A percentile compares a stretch with the other conserved stretches of the same genome.
phyloP scores from a whole-genome alignment of 2,797 vertebrate genomes.

The Sylvia borin region DNA sequence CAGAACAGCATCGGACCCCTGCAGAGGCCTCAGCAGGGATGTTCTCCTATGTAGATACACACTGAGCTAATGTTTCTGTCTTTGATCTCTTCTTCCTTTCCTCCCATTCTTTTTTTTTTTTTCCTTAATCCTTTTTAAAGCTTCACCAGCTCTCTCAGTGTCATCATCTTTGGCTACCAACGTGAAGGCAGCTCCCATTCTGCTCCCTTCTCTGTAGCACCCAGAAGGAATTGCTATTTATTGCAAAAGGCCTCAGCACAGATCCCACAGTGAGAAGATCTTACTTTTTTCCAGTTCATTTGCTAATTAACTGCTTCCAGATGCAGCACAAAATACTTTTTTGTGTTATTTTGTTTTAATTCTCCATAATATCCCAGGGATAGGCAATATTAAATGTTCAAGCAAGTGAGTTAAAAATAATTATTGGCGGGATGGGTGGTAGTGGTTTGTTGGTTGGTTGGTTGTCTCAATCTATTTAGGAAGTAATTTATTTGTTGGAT shows the following conservation, averaged over 20 bases:
- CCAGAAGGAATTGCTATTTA: not conserved
- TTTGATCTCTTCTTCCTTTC: constrained; percentile 11
- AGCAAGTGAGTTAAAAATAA: not conserved
- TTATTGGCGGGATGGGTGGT: not conserved
- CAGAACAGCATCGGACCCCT: not conserved
- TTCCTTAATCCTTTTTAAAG: not conserved
- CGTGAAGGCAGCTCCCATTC: not conserved
- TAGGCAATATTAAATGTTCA: constrained; percentile 1
- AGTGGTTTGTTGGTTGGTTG: not conserved
- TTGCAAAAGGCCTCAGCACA: not conserved
- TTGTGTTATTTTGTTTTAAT: not conserved
- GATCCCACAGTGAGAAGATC: constrained; percentile 10
- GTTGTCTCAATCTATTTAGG: constrained; percentile 14
- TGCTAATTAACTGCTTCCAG: constrained; percentile 62
- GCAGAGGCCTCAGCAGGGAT: not conserved
- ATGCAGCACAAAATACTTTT: constrained; percentile 34
- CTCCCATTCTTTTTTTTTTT: not conserved
- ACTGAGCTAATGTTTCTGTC: not conserved
- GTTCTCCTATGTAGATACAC: not conserved
- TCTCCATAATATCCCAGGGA: not conserved
- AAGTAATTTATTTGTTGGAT: constrained; percentile 19
- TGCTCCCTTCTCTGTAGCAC: not conserved
- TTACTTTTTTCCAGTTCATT: constrained; percentile 54
- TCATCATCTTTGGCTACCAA: not conserved
- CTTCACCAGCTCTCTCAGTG: not conserved